phyloP scores from a whole-genome alignment of 2,888 invertebrate genomes.

The Hanleya hanleyi region DNA sequence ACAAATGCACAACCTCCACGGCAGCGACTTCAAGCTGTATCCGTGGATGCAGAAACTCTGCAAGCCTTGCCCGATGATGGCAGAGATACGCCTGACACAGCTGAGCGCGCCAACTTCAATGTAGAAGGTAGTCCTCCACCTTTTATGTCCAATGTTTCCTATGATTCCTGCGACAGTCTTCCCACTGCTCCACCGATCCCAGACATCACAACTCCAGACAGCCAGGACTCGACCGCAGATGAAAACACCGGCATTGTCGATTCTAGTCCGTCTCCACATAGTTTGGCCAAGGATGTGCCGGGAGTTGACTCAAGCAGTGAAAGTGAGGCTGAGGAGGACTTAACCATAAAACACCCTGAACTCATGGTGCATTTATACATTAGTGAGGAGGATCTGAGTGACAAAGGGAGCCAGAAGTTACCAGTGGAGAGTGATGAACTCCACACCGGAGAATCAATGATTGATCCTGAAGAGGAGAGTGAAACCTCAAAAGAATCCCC shows the following conservation, averaged over 20 bases:
- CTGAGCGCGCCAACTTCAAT: background rate
- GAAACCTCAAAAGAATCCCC: too few species aligned
- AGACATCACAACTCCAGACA: background rate
- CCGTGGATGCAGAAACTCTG: background rate
- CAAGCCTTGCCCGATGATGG: background rate
- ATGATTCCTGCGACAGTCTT: background rate
- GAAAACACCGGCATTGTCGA: too few species aligned
- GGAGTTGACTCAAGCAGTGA: too few species aligned
- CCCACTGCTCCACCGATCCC: background rate
- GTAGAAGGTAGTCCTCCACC: too few species aligned
- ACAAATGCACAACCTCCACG: background rate
- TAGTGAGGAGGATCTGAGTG: background rate
- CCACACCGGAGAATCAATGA: background rate
- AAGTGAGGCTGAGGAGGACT: background rate
- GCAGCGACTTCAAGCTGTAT: background rate
- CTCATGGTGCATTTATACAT: background rate
- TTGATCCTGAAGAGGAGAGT: background rate
- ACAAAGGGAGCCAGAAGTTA: background rate
- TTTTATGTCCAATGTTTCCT: too few species aligned
- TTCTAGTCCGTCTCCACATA: too few species aligned
- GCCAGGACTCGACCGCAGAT: background rate
- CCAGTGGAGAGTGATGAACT: background rate
- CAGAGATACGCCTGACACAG: background rate
- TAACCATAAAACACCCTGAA: background rate
- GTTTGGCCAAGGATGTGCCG: too few species aligned